A percentile compares a stretch with the other conserved stretches of the same genome.
phyloP scores from a whole-genome alignment of 2,113 vertebrate species.

The Odobenus rosmarus region DNA sequence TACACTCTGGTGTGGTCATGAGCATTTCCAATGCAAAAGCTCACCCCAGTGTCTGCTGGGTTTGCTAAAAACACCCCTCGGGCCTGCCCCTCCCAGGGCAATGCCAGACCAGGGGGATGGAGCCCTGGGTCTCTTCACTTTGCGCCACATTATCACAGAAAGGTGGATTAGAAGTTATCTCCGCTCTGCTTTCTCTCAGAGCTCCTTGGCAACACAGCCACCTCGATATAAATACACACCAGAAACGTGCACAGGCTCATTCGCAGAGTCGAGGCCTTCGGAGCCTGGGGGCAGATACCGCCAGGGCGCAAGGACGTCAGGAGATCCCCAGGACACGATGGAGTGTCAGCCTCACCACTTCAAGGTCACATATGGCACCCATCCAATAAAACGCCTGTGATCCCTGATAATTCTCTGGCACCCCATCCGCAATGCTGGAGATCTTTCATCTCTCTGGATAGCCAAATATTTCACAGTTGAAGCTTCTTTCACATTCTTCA shows the following conservation, averaged over 20 bases:
- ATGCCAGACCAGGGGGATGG: slow-evolving; percentile 73
- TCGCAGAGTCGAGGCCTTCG: slow-evolving; percentile 67
- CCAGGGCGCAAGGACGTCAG: slow-evolving; percentile 13
- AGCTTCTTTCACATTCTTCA: neutral
- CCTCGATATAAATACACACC: slow-evolving; percentile 90
- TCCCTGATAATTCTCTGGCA: slow-evolving; percentile 40
- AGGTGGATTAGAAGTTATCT: slow-evolving; percentile 93
- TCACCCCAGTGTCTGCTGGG: slow-evolving; percentile 58
- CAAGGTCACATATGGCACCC: slow-evolving; percentile 60
- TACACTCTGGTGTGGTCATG: neutral
- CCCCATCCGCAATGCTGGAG: neutral
- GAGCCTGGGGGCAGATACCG: slow-evolving; percentile 42
- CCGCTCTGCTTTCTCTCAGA: slow-evolving; percentile 91
- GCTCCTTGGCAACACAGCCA: slow-evolving; percentile 89
- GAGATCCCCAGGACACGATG: neutral
- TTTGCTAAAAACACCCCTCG: slow-evolving; percentile 72
- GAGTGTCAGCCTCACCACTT: slow-evolving; percentile 29
- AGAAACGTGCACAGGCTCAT: slow-evolving; percentile 77
- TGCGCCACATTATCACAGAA: slow-evolving; percentile 92
- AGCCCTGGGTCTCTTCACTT: slow-evolving; percentile 91
- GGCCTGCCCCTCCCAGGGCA: slow-evolving; percentile 43
- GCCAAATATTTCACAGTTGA: neutral
- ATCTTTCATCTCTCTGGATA: slow-evolving; percentile 8
- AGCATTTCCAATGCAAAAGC: neutral
- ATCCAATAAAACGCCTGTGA: slow-evolving; percentile 9